A percentile compares a stretch with the other conserved stretches of the same genome.
phyloP scores from a whole-genome alignment of 2,888 invertebrate species.

The Chymomyza fuscimana region DNA sequence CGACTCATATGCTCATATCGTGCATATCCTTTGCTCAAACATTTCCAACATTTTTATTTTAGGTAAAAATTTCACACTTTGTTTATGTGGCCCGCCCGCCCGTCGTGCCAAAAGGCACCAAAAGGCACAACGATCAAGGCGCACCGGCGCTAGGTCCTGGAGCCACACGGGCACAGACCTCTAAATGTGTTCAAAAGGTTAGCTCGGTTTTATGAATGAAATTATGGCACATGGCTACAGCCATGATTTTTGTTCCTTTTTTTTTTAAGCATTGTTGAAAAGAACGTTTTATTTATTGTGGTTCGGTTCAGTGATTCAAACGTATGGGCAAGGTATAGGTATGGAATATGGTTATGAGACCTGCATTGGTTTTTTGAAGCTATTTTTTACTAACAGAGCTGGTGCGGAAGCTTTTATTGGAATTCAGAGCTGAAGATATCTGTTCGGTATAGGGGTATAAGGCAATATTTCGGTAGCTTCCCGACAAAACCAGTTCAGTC shows the following conservation, averaged over 20 bases:
- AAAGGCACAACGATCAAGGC: constrained; percentile 39
- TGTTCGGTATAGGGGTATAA: no score
- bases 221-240: constrained; percentile 4
- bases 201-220: constrained; percentile 48
- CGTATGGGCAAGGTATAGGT: background rate
- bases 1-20: background rate
- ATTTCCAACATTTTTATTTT: constrained; percentile 67
- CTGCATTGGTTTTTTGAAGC: no score
- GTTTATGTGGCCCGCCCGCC: constrained; percentile 56
- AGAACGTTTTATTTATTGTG: background rate
- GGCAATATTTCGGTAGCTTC: no score
- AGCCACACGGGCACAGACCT: constrained; percentile 17
- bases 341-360: no score
- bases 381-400: no score
- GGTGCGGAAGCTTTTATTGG: no score
- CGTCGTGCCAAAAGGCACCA: constrained; percentile 20
- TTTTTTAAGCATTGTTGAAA: background rate
- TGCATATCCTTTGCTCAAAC: constrained; percentile 41
- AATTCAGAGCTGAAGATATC: no score
- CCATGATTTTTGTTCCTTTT: background rate
- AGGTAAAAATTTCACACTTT: constrained; percentile 73
- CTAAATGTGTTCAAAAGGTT: constrained; percentile 36
- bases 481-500: no score
- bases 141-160: constrained; percentile 58
- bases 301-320: background rate